Evolutionary conservation across 1,140 invertebrate genomes (phyloP), one percentile per base, ranked within the genome.

Genomic region (Aphis craccivora): DNA sequence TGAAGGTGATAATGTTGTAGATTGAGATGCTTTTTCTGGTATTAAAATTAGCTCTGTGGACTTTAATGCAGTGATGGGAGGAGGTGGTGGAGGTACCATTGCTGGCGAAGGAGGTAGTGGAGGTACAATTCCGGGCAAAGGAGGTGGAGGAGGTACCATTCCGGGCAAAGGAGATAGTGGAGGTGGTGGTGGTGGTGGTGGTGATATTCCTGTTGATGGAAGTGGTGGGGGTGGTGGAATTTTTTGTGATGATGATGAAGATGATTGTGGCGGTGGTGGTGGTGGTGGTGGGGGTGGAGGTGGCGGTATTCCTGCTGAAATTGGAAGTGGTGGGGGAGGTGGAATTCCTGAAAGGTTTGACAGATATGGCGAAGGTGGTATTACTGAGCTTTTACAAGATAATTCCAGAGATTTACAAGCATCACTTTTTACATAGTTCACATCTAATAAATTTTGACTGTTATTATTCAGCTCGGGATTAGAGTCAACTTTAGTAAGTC

Each of bases 11-110:
- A 60, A 94, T 94, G 93, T 94, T 18, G 89, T 88, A 76, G 94
- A 94, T 86, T 94, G 94, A n/a, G 94, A 43, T 25, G 94, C 76
- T 20, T 93, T 90, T 91, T 20, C 83, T 23, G 87, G 18, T n/a
- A 51, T 2, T 25, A n/a, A 30, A 51, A 67, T 30, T 37, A 45
- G 88, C 6, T 76, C 60, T 76, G 60, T 1, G 8, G 92, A 60
- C 40, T 11, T 88, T 20, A 76, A 76, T 76, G 40, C 90, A 87
- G 91, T 94, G 22, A 86, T 40, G 37, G 94, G 91, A 86, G 86
- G 60, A 22, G 91, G 48, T 87, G 94, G 67, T 18, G 83, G 83
- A 30, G 83, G 83, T 25, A 30, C n/a, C 60, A 76, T 76, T n/a
- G 0, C 81, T 1, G 81, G 37, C 7, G 40, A 83, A 23, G 35